phyloP scores from a whole-genome alignment of 2,113 vertebrate species.

The Varanus salvator region DNA sequence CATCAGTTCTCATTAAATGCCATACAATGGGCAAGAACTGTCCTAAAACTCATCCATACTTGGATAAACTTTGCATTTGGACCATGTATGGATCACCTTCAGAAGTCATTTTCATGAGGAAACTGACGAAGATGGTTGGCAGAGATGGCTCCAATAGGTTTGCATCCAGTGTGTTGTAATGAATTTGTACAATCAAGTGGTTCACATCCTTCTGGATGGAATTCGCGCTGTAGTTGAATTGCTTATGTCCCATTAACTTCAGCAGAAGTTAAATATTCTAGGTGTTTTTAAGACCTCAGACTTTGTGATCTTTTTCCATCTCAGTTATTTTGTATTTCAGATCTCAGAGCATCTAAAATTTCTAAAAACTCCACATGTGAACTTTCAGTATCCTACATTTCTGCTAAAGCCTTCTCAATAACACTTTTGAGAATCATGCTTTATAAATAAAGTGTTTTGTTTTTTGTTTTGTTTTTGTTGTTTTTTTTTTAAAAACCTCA shows the following conservation, averaged over 20 bases:
- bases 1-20: not conserved
- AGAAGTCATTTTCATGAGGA: not conserved
- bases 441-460: not conserved
- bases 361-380: not conserved
- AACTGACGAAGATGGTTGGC: too few species aligned
- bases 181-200: not conserved
- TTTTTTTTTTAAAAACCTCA: not conserved
- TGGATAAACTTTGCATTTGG: not conserved
- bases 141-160: not conserved
- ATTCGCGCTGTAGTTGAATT: not conserved
- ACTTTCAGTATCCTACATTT: slow-evolving; percentile 6
- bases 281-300: not conserved
- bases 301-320: not conserved
- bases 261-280: not conserved
- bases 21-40: not conserved
- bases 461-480: not conserved
- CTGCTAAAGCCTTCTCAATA: not conserved
- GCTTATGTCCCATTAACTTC: not conserved
- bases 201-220: not conserved
- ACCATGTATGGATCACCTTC: not conserved
- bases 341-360: not conserved
- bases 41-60: not conserved
- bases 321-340: not conserved
- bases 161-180: not conserved
- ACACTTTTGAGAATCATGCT: not conserved